Base-by-base conservation (phyloP, 2,888 invertebrate species). In the Tetranychus piercei region DNA sequence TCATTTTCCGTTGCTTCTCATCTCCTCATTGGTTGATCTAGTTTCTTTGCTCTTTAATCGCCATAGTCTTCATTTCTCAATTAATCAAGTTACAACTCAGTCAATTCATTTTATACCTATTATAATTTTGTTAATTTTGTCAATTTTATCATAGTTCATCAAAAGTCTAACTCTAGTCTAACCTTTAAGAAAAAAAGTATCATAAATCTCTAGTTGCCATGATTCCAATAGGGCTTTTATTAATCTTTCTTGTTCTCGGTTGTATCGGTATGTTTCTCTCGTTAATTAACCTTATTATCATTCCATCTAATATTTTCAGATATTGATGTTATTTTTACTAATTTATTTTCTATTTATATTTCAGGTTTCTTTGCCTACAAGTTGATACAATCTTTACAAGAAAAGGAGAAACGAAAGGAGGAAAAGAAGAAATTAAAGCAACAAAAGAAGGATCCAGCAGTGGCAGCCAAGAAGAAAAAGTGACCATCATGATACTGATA, bases 281-380 rank as follows among this genome's bases (percentile, higher is more conserved):
- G 55, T 20, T 11, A 11, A 69, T 8, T 23, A 23, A 8, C 9
- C 69, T 18, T 8, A 23, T 11, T 69, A 20, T 22, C 23, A 23
- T 69, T n/a, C n/a, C 22, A 11, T 20, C 4, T 43, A 4, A 43
- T 44, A 6, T n/a, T 34, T 18, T 3, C 9, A 11, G 5, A 44
- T 9, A 71, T 44, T 34, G 2, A 43, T 43, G 9, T 22, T 22
- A 11, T 71, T 15, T 5, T 71, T 9, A 23, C 6, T 23, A 44
- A 44, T n/a, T 71, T 66, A 0, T 7, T 66, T n/a, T 70, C 23
- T 71, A 18, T 18, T 20, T 71, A 4, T 71, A 15, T 88, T 88
- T 9, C 87, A 92, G 92, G 88, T 77, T 90, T 92, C 84, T 90
- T 92, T 83, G 89, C 90, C 77, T 91, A 90, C 85, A 91, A 90